Conservation (phyloP, 2,113 vertebrate species). For the Vulpes vulpes region DNA sequence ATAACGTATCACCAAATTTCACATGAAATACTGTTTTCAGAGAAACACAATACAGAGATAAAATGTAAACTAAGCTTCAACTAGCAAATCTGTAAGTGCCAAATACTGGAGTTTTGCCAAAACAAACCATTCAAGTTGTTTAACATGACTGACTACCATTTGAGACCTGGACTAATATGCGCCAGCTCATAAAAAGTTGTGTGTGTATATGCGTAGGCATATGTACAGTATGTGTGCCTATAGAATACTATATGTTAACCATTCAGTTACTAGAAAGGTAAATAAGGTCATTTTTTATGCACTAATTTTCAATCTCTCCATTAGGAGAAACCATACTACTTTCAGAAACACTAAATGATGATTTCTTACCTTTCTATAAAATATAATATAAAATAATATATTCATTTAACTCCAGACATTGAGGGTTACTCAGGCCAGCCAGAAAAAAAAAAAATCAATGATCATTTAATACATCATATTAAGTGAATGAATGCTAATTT, state of each 20-base stretch:
- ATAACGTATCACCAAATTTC: neutral
- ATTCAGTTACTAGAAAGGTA: neutral
- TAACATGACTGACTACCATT: neutral
- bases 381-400: neutral
- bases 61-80: slow-evolving; percentile 31
- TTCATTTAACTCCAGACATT: neutral
- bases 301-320: neutral
- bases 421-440: neutral
- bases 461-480: neutral
- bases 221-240: neutral
- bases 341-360: neutral
- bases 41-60: neutral
- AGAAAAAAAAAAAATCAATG: neutral
- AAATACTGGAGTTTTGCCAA: neutral
- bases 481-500: neutral
- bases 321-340: neutral
- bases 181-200: neutral
- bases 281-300: neutral
- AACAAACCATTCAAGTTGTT: neutral
- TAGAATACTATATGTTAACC: neutral
- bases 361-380: slow-evolving; percentile 11
- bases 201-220: too few species aligned
- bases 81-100: neutral
- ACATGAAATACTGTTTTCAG: neutral
- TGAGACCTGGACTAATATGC: neutral